These are phyloP conservation scores for Drosophila repletoides DNA, from an alignment of 1,140 invertebrate species.

Conservation along the genomic window DNA sequence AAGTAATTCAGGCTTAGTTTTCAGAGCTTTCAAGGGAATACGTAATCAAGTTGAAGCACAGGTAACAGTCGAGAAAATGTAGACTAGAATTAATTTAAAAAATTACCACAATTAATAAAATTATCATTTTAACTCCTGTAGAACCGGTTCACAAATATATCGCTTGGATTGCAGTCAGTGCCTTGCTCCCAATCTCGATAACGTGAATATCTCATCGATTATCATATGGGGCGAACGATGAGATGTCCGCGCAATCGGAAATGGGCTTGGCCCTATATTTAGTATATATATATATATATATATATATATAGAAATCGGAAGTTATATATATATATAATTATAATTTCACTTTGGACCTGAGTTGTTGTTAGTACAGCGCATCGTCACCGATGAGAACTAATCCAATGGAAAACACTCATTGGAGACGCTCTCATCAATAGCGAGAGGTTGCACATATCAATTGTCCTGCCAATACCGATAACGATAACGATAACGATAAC, in stretches of 20 bases:
- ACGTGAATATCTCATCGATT: constrained; percentile 68
- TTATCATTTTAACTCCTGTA: no score
- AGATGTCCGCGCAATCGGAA: constrained; percentile 49
- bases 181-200: constrained; percentile 32
- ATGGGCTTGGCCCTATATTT: not conserved
- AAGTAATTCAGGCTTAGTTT: no score
- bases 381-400: constrained; percentile 62
- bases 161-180: not conserved
- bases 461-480: not conserved
- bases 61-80: no score
- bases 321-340: no score
- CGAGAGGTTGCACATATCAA: constrained; percentile 23
- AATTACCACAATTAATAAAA: no score
- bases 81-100: no score
- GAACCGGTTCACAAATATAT: no score
- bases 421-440: constrained; percentile 56
- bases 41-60: no score
- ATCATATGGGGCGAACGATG: constrained; percentile 20
- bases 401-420: constrained; percentile 53
- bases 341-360: not conserved
- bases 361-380: constrained; percentile 21
- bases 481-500: not conserved
- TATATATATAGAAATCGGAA: not conserved
- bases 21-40: no score
- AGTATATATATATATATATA: not conserved